Evolutionary conservation across 2,797 vertebrate genomes (phyloP).

Genomic region (Acanthurus tractus): DNA sequence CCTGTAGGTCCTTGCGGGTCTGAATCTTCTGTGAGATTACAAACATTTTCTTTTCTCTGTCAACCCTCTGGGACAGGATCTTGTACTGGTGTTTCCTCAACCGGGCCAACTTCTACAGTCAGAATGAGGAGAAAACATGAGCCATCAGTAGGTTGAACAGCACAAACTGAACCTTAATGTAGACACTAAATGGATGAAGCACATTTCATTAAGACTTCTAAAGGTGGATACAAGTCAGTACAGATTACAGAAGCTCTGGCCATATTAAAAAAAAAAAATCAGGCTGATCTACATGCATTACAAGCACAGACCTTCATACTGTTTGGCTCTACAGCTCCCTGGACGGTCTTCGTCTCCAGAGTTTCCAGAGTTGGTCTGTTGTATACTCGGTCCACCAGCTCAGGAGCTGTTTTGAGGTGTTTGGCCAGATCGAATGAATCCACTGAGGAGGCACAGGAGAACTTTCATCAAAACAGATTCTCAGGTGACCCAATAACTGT

Average conservation of each 20-base stretch:
- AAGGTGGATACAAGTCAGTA: background rate
- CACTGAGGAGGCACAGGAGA: slow-evolving; percentile 78
- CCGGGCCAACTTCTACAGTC: slow-evolving; percentile 86
- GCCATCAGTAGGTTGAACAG: background rate
- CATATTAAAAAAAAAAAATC: background rate
- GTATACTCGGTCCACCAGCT: slow-evolving; percentile 90
- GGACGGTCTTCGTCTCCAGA: slow-evolving; percentile 86
- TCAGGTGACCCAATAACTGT: background rate
- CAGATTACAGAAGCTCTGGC: background rate
- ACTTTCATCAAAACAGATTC: background rate
- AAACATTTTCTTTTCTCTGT: slow-evolving; percentile 94
- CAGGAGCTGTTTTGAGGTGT: slow-evolving; percentile 90
- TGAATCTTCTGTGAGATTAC: slow-evolving; percentile 96
- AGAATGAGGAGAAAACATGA: background rate
- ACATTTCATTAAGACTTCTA: background rate
- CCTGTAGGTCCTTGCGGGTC: slow-evolving; percentile 94
- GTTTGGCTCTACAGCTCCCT: slow-evolving; percentile 80
- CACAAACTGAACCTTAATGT: background rate
- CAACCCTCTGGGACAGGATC: slow-evolving; percentile 91
- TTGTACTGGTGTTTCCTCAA: slow-evolving; percentile 90
- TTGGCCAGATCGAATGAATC: slow-evolving; percentile 89
- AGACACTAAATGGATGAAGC: background rate
- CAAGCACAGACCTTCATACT: slow-evolving; percentile 83
- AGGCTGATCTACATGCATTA: background rate
- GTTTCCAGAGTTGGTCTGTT: slow-evolving; percentile 94